Evolutionary conservation across 2,888 invertebrate species (phyloP).

Genomic region (Eupsilia transversa): DNA sequence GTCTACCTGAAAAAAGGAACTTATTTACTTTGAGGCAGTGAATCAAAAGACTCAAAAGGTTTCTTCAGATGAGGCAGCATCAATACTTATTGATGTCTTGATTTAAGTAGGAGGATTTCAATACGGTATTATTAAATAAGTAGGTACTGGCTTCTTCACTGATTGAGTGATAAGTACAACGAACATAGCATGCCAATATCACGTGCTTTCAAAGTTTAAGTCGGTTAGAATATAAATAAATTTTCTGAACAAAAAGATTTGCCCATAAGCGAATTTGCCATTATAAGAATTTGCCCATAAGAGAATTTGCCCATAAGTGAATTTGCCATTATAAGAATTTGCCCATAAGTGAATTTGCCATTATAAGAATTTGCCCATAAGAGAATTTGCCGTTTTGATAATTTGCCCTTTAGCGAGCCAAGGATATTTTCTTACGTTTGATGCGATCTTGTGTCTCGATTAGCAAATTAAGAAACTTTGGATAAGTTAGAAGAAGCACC

Average conservation of each 20-base stretch:
- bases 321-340: too few relatives aligned
- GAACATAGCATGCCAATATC: background rate
- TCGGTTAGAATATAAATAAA: background rate
- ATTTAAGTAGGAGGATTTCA: background rate
- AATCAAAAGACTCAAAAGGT: conserved; percentile 8
- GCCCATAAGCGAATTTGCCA: too few relatives aligned
- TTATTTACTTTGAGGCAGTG: conserved; percentile 29
- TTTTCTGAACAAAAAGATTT: background rate
- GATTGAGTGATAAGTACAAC: too few relatives aligned
- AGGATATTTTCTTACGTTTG: background rate
- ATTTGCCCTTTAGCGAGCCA: too few relatives aligned
- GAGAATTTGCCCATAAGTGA: too few relatives aligned
- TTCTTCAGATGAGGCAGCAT: background rate
- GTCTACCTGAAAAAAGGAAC: conserved; percentile 23
- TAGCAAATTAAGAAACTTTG: background rate
- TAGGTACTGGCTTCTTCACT: background rate
- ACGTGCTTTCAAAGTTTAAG: background rate
- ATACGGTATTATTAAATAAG: background rate
- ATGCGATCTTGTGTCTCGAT: background rate
- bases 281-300: too few relatives aligned
- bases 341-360: too few relatives aligned
- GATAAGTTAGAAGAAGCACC: background rate
- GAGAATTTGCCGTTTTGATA: too few relatives aligned
- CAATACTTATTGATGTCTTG: conserved; percentile 3
- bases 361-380: too few relatives aligned